Conservation (phyloP, 2,113 vertebrate genomes). For the Scartelaos histophorus region DNA sequence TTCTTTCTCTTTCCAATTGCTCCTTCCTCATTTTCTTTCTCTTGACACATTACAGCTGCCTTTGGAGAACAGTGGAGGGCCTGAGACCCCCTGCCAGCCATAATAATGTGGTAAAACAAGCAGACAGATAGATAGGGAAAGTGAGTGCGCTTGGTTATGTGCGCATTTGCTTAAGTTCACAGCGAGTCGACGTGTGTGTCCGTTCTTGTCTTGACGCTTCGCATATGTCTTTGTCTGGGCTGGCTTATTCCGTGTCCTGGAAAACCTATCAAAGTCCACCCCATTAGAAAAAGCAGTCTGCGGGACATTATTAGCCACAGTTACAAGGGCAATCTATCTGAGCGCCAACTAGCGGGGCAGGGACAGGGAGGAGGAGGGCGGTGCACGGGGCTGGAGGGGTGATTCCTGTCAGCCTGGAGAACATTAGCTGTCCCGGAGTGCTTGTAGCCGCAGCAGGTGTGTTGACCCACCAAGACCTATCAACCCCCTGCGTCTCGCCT, state of each 20-base stretch:
- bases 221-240: constrained; percentile 48
- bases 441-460: constrained; percentile 83
- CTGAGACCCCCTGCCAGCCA: constrained; percentile 71
- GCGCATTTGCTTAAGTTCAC: constrained; percentile 55
- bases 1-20: constrained; percentile 47
- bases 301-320: constrained; percentile 80
- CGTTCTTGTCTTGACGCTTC: constrained; percentile 44
- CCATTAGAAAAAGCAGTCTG: constrained; percentile 74
- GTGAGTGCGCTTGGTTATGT: constrained; percentile 35
- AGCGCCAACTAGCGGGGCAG: constrained; percentile 66
- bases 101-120: constrained; percentile 75
- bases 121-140: constrained; percentile 62
- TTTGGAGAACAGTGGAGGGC: constrained; percentile 71
- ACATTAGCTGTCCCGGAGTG: constrained; percentile 78
- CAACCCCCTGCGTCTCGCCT: constrained; percentile 60
- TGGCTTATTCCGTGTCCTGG: constrained; percentile 55
- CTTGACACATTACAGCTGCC: constrained; percentile 73
- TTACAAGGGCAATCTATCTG: constrained; percentile 80
- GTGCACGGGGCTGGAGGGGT: constrained; percentile 54
- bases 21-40: constrained; percentile 65
- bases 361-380: constrained; percentile 52
- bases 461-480: constrained; percentile 77
- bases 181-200: constrained; percentile 48
- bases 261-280: constrained; percentile 77
- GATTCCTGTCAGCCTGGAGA: constrained; percentile 80